Evolutionary conservation across 2,113 vertebrate genomes (phyloP).

Genomic region (Corythornis madagascariensis): DNA sequence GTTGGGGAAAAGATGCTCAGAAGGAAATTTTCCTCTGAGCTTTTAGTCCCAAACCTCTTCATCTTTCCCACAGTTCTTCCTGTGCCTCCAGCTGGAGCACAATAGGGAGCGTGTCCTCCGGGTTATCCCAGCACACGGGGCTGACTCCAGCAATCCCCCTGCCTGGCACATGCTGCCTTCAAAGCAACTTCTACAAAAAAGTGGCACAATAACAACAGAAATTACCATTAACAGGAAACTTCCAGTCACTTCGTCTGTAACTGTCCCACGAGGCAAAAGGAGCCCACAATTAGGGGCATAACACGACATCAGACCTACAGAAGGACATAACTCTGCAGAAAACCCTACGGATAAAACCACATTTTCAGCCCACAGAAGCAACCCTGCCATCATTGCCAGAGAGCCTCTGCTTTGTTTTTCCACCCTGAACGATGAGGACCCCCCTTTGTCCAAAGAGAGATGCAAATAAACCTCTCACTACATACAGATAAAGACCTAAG

Average conservation of each 20-base stretch:
- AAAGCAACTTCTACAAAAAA: not conserved
- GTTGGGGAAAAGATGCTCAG: not conserved
- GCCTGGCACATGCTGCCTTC: not conserved
- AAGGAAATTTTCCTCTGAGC: not conserved
- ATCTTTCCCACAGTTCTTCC: not conserved
- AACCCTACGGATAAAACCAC: not conserved
- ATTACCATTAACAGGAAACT: conserved; percentile 53
- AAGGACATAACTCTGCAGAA: conserved; percentile 36
- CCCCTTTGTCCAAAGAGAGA: not conserved
- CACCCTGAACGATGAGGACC: not conserved
- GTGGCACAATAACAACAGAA: conserved; percentile 26
- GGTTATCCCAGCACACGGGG: not conserved
- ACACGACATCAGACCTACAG: not conserved
- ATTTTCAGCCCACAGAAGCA: not conserved
- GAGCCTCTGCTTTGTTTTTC: not conserved
- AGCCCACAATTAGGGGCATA: conserved; percentile 51
- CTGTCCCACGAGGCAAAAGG: conserved; percentile 25
- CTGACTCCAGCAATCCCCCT: not conserved
- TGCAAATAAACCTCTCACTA: not conserved
- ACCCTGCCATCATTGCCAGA: not conserved
- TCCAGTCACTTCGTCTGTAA: conserved; percentile 14
- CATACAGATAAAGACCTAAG: not conserved
- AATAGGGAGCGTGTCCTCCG: not conserved
- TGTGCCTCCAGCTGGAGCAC: not conserved
- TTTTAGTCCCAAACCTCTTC: not conserved